These are phyloP conservation scores for Stegophylla sp. DNA, from an alignment of 2,888 invertebrate species.

Conservation along the genomic window DNA sequence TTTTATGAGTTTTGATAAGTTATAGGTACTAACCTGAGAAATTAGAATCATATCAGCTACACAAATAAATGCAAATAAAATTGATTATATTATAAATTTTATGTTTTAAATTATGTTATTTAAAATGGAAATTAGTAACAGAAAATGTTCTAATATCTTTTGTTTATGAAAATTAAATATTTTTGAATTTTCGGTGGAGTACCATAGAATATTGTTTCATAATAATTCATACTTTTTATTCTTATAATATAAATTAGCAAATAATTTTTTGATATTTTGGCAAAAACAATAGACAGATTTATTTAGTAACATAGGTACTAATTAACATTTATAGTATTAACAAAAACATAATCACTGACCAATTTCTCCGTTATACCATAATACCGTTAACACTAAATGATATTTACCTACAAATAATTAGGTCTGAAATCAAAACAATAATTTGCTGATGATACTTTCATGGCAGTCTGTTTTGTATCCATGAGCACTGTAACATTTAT, in stretches of 20 bases:
- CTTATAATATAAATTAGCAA: not conserved
- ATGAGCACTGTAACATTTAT: conserved; percentile 66
- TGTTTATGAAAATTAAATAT: not conserved
- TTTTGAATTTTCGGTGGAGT: not conserved
- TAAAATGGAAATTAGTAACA: no score
- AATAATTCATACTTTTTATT: not conserved
- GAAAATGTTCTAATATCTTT: not conserved
- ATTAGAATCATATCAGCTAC: not conserved
- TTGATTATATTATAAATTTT: not conserved
- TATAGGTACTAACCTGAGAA: not conserved
- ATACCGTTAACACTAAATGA: not conserved
- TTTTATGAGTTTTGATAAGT: not conserved
- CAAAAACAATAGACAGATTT: not conserved
- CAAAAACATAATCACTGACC: not conserved
- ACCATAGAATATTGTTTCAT: not conserved
- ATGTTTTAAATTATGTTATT: not conserved
- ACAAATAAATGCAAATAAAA: not conserved
- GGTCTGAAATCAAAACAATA: conserved; percentile 15
- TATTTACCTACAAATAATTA: not conserved
- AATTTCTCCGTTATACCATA: not conserved
- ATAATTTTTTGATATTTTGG: not conserved
- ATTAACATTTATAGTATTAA: not conserved
- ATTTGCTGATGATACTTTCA: conserved; percentile 47
- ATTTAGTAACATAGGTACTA: not conserved
- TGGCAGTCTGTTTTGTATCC: conserved; percentile 36